Base-by-base conservation (phyloP, 2,888 invertebrate species). In the Dorcus hopei region DNA sequence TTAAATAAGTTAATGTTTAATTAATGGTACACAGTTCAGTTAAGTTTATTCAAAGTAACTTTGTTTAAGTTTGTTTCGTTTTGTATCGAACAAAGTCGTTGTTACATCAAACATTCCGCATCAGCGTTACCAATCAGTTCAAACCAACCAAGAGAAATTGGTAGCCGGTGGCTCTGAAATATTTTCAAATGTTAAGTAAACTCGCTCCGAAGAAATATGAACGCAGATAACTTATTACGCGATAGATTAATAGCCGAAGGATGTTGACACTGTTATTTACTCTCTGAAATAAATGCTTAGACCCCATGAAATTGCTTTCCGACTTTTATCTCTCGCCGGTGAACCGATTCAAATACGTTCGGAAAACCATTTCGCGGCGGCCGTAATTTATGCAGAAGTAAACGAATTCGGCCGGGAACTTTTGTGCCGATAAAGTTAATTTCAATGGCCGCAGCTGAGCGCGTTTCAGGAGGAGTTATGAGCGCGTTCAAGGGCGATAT, bases 401-500 rank as follows among this genome's bases (percentile, higher is more conserved):
- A 33, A 33, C 26, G 26, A 33, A 6, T 33, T 33, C 26, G 26
- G 26, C 26, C 26, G 26, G 6, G 5, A 33, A 33, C 26, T 33
- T 33, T 33, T 33, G 26, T 33, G 26, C 26, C 26, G 26, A 33
- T 33, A 33, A 33, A 33, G 26, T 33, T 33, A 33, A 33, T 33
- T 33, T 33, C 26, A 33, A 33, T 33, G 26, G 26, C 26, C 7
- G 26, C 26, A 33, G 26, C 26, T 33, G 26, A 33, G 26, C 26
- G 26, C 26, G 26, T 33, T 33, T 33, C 26, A 33, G 45, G 45
- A 45, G 45, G 45, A 45, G 45, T 19, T 45, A 45, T 45, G 19
- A 45, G 23, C 45, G 45, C 23, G 14, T 16, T 45, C 64, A 61
- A 66, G 68, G 67, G 64, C 66, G 58, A 68, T 65, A 67, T 68